Evolutionary conservation across 2,113 vertebrate species (phyloP), one percentile per base, ranked within the genome.

Genomic region (Centropus unirufus): DNA sequence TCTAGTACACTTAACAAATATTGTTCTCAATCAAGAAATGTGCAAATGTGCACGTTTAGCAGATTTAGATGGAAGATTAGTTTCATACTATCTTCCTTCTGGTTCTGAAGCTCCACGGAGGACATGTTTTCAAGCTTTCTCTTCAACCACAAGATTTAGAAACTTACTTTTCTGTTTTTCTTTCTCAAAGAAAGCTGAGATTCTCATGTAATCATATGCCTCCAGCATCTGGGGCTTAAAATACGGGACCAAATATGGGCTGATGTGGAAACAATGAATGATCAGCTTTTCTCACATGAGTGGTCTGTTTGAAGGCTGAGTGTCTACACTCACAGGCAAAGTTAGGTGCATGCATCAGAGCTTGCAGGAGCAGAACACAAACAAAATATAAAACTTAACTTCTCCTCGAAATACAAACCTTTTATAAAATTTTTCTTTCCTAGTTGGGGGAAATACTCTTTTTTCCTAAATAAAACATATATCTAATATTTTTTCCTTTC

Each of bases 211-310:
- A 75, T 88, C 82, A 90, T 90, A 59, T 92, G 58, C 44, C 69
- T 93, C 52, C 64, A 73, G 79, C 61, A 94, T 39, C 83, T 93
- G 69, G 24, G 66, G 36, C 44, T 78, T 90, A 89, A 90, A 86
- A 83, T 24, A 84, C 47, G 62, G 64, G 61, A 81, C 90, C 88
- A 83, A 95, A 95, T 94, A 92, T 70, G 88, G 92, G 57, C 57
- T 81, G 68, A 92, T 92, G 19, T 95, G 76, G 93, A 96, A 96
- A 93, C 79, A 92, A 63, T 81, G 92, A 90, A 86, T 51, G 66
- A 95, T 91, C 73, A 86, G 72, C 40, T 94, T 96, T 95, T 86
- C 86, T 94, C 88, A 96, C 90, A 93, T 91, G 85, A 94, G 76
- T 93, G 92, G 72, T 81, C 88, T 51, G 73, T 83, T 94, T 96